Base-by-base conservation (phyloP, 2,888 invertebrate species). In the Tachina fera region DNA sequence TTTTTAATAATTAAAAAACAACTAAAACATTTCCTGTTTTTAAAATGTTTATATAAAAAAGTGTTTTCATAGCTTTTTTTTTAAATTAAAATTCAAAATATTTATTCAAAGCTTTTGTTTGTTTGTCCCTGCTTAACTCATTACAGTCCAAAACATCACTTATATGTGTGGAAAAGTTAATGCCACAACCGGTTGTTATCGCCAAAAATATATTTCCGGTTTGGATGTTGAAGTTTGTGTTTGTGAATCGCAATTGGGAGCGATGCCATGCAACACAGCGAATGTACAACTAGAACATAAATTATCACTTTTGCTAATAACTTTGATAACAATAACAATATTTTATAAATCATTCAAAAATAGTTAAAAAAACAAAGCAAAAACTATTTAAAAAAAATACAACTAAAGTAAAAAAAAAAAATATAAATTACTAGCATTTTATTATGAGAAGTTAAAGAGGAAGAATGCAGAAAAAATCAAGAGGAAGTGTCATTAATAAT, bases 81-180 rank as follows among this genome's bases (percentile, higher is more conserved):
- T 61, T 5, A 43, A 1, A 9, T 53, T n/a, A 53, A 61, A 39
- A 51, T 45, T 58, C 13, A 79, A 65, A 19, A 14, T 39, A n/a
- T 39, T 43, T 56, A 56, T 19, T 31, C 43, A 39, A 56, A 67
- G 16, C 77, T 53, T 45, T 4, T 13, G 2, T 22, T 60, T 9
- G n/a, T n/a, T 41, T n/a, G 49, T 13, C 9, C 9, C 41, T 65
- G 6, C 19, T 61, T 63, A 60, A 13, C 58, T 60, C 68, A 14
- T 86, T 88, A 47, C 91, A 96, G 96, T 94, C 86, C 94, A 95
- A 90, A 96, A 96, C 90, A 94, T 95, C 3, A 96, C 96, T 0
- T 95, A 95, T 88, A 94, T 96, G 95, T 96, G 96, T 89, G 94
- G 95, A 63, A 94, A 95, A 90, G 95, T 95, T 0, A 93, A 94